phyloP scores from a whole-genome alignment of 2,888 invertebrate species.

The Eupithecia centaureata region DNA sequence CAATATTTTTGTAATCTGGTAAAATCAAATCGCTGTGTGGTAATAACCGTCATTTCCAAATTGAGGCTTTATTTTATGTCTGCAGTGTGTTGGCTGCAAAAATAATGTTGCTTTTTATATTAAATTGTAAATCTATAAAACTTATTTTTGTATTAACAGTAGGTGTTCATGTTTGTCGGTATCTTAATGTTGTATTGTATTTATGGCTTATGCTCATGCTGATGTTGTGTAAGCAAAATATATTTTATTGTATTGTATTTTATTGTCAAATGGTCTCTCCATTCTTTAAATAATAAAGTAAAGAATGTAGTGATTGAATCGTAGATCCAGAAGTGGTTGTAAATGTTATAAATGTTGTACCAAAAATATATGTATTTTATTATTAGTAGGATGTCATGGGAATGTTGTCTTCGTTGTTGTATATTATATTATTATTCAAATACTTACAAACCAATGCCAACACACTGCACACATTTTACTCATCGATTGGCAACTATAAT shows the following conservation, averaged over 20 bases:
- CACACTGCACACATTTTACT: conserved; percentile 79
- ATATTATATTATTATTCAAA: conserved; percentile 36
- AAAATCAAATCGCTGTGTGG: conserved; percentile 71
- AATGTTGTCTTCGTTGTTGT: conserved; percentile 32
- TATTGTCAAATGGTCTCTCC: conserved; percentile 47
- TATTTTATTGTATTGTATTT: conserved; percentile 28
- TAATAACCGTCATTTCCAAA: conserved; percentile 61
- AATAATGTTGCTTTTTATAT: conserved; percentile 54
- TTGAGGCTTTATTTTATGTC: conserved; percentile 80
- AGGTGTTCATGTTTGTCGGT: conserved; percentile 45
- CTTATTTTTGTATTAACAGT: conserved; percentile 40
- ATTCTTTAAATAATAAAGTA: conserved; percentile 43
- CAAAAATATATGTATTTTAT: conserved; percentile 18
- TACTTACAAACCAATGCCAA: conserved; percentile 64
- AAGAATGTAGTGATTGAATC: conserved; percentile 48
- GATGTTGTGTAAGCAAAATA: conserved; percentile 59
- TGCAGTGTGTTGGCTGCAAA: conserved; percentile 83
- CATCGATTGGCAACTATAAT: conserved; percentile 52
- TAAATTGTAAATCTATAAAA: conserved; percentile 32
- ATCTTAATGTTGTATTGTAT: conserved; percentile 61
- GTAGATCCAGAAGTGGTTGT: conserved; percentile 80
- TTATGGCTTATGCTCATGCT: conserved; percentile 70
- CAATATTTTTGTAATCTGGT: not conserved
- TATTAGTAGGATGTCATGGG: conserved; percentile 58
- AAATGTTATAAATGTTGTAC: conserved; percentile 53